phyloP scores from a whole-genome alignment of 2,888 invertebrate genomes.

The Drosophila barbarae region DNA sequence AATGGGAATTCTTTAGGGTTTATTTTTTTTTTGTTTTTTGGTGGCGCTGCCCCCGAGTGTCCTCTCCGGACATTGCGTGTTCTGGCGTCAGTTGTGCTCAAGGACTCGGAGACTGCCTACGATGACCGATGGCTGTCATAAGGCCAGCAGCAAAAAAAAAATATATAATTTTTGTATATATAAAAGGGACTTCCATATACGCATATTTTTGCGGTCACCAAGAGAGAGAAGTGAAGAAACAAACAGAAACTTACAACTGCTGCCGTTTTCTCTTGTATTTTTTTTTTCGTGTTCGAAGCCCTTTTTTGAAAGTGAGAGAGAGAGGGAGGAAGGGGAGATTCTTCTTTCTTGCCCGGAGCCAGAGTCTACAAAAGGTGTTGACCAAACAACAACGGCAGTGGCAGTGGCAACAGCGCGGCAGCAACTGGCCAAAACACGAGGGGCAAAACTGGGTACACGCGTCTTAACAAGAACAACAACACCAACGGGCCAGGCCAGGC shows the following conservation, averaged over 20 bases:
- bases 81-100: conserved; percentile 74
- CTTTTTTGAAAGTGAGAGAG: conserved; percentile 23
- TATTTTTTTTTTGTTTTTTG: conserved; percentile 9
- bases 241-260: conserved; percentile 66
- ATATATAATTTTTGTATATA: neutral
- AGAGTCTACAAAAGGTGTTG: conserved; percentile 72
- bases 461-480: conserved; percentile 57
- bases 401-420: conserved; percentile 27
- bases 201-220: conserved; percentile 64
- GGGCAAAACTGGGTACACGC: conserved; percentile 52
- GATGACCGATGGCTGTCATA: conserved; percentile 58
- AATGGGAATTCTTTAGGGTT: conserved; percentile 34
- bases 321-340: neutral
- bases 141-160: conserved; percentile 22
- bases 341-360: conserved; percentile 63
- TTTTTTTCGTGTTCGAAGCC: conserved; percentile 23
- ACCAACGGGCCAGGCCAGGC: conserved; percentile 11
- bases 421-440: conserved; percentile 46
- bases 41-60: conserved; percentile 23
- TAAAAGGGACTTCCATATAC: conserved; percentile 52
- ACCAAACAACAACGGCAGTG: conserved; percentile 57
- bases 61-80: conserved; percentile 26
- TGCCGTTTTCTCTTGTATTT: conserved; percentile 51
- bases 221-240: conserved; percentile 32
- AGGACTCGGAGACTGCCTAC: conserved; percentile 56